phyloP scores from a whole-genome alignment of 2,797 vertebrate species.

The Alcedo atthis region DNA sequence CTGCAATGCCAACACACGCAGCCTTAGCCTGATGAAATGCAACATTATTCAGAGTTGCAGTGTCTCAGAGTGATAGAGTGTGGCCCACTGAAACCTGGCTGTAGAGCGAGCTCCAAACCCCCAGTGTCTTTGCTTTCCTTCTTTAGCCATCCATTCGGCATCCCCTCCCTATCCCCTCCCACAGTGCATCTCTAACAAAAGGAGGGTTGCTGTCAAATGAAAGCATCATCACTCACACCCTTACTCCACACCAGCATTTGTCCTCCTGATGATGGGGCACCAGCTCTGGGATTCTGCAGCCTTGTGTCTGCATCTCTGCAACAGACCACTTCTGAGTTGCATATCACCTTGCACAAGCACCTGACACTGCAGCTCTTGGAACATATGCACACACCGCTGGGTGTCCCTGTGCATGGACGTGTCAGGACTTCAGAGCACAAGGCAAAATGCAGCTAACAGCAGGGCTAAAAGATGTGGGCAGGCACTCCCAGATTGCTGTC shows the following conservation, averaged over 20 bases:
- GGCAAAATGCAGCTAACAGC: rapidly evolving
- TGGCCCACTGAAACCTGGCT: background rate
- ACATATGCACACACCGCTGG: background rate
- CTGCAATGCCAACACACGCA: background rate
- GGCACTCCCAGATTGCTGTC: rapidly evolving
- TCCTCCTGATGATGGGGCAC: background rate
- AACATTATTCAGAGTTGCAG: rapidly evolving
- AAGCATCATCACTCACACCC: rapidly evolving
- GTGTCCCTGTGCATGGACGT: rapidly evolving
- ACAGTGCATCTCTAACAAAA: background rate
- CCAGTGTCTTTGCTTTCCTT: background rate
- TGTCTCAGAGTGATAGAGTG: background rate
- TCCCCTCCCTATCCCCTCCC: background rate
- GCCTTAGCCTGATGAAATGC: background rate
- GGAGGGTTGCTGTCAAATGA: background rate
- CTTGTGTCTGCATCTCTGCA: background rate
- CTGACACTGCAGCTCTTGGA: background rate
- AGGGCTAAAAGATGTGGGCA: rapidly evolving
- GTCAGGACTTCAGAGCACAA: background rate
- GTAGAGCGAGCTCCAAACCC: background rate
- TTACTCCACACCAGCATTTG: rapidly evolving
- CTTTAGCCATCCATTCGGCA: background rate
- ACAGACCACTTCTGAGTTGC: background rate
- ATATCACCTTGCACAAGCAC: background rate
- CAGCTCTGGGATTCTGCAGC: background rate